A percentile compares a stretch with the other conserved stretches of the same genome.
phyloP scores from a whole-genome alignment of 2,797 vertebrate species.

The Dallia pectoralis region DNA sequence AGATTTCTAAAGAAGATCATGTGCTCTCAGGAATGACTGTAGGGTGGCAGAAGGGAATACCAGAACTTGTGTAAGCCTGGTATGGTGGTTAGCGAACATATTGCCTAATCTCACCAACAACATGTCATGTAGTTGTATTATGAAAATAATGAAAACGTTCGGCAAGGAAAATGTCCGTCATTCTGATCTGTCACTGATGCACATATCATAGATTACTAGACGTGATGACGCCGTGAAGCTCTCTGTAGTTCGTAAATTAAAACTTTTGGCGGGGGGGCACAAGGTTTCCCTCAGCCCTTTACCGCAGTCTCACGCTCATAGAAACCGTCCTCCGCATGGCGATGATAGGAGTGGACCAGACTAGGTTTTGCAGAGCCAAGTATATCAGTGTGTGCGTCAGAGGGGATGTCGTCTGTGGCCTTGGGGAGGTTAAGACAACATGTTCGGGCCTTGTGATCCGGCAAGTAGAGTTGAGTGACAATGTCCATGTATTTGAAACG shows the following conservation, averaged over 20 bases:
- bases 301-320: conserved; percentile 19
- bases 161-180: background rate
- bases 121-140: background rate
- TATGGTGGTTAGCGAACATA: background rate
- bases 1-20: conserved; percentile 36
- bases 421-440: conserved; percentile 17
- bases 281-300: conserved; percentile 5
- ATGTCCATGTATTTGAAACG: conserved; percentile 25
- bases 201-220: background rate
- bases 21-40: conserved; percentile 35
- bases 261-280: conserved; percentile 37
- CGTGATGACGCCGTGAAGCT: conserved; percentile 34
- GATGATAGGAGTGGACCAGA: conserved; percentile 20
- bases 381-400: conserved; percentile 4
- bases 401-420: conserved; percentile 14
- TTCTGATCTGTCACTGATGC: background rate
- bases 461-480: conserved; percentile 3
- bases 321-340: conserved; percentile 20
- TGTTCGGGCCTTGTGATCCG: background rate
- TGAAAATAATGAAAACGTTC: too few species aligned
- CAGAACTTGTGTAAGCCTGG: background rate
- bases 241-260: conserved; percentile 41
- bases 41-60: conserved; percentile 3
- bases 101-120: background rate
- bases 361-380: conserved; percentile 20